Evolutionary conservation across 2,888 invertebrate species (phyloP).

Genomic region (Gibbula magus): DNA sequence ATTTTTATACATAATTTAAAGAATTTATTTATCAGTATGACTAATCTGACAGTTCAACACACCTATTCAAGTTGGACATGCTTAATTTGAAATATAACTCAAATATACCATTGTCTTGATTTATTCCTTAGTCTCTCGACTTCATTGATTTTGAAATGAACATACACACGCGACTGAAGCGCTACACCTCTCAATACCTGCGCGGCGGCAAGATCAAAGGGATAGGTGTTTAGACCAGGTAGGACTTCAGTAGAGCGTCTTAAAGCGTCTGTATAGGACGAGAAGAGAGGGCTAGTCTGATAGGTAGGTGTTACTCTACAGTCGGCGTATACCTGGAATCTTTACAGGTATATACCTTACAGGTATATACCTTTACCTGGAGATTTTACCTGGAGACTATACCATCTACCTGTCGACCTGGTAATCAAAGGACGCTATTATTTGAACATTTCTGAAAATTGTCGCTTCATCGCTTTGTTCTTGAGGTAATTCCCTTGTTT

Average conservation of each 20-base stretch:
- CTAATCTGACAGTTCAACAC: no score
- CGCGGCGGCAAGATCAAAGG: slow-evolving; percentile 17
- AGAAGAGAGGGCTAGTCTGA: neutral
- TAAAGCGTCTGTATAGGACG: neutral
- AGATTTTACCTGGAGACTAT: neutral
- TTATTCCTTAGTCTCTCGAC: no score
- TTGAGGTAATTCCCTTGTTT: neutral
- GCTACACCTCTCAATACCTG: slow-evolving; percentile 1
- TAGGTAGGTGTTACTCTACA: neutral
- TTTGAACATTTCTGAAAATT: neutral
- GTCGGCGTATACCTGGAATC: neutral
- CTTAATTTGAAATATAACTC: no score
- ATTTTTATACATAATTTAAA: no score
- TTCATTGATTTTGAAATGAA: neutral
- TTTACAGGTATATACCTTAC: no score
- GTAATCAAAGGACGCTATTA: neutral
- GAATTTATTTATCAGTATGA: no score
- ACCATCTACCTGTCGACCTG: neutral
- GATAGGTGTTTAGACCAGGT: slow-evolving; percentile 3
- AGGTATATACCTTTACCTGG: no score
- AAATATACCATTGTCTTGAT: no score
- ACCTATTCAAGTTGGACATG: no score
- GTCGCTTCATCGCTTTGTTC: neutral
- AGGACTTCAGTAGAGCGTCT: neutral
- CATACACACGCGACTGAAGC: slow-evolving; percentile 6